A percentile compares a stretch with the other conserved stretches of the same genome.
Conservation (phyloP, 1,140 invertebrate genomes). For the Rhopalosiphum maidis region DNA sequence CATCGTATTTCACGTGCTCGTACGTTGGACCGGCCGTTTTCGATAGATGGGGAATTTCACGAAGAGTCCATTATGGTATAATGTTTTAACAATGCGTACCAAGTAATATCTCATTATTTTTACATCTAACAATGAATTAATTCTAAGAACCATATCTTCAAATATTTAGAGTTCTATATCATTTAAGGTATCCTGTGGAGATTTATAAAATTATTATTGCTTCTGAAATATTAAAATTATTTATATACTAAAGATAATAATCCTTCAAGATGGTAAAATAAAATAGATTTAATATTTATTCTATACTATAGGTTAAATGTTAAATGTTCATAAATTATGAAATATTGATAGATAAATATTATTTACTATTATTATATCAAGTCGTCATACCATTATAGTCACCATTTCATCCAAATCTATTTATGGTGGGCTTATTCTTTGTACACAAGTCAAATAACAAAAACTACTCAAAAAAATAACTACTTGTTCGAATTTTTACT, state of each 20-base stretch:
- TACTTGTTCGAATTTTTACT: too few relatives aligned
- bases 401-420: neutral
- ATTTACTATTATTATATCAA: neutral
- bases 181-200: neutral
- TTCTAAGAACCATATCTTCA: too few relatives aligned
- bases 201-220: neutral
- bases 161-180: neutral
- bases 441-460: neutral
- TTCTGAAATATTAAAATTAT: neutral
- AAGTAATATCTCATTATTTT: neutral
- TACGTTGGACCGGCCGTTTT: neutral
- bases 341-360: too few relatives aligned
- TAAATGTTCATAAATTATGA: neutral
- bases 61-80: neutral
- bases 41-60: neutral
- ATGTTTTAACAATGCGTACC: neutral
- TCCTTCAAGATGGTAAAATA: neutral
- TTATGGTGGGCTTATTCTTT: neutral
- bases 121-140: neutral
- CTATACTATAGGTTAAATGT: neutral
- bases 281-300: neutral
- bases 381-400: too few relatives aligned
- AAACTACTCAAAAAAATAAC: too few relatives aligned
- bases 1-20: neutral
- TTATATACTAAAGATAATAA: neutral